Evolutionary conservation across 2,113 vertebrate genomes (phyloP).

Genomic region (Alectura lathami): DNA sequence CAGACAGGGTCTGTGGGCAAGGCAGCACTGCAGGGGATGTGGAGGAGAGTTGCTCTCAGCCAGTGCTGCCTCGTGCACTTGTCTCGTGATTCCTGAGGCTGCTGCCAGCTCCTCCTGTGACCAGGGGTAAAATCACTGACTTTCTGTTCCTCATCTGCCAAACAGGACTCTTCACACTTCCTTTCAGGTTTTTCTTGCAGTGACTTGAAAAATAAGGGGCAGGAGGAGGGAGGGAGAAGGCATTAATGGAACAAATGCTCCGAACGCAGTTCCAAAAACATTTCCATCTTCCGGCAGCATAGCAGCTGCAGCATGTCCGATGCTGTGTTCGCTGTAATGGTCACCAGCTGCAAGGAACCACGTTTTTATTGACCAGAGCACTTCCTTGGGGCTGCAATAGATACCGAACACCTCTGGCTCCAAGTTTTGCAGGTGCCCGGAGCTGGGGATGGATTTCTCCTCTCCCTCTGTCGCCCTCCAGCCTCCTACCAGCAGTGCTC

Average conservation of each 20-base stretch:
- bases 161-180: neutral
- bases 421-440: constrained; percentile 30
- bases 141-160: neutral
- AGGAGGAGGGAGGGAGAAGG: constrained; percentile 11
- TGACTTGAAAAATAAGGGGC: neutral
- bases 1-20: neutral
- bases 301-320: constrained; percentile 56
- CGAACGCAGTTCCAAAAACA: constrained; percentile 7
- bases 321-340: neutral
- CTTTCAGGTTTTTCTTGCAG: neutral
- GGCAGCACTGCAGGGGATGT: neutral
- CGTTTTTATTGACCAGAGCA: constrained; percentile 43
- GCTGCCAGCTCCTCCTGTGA: neutral
- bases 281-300: constrained; percentile 46
- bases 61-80: neutral
- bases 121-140: neutral
- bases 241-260: constrained; percentile 46
- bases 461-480: neutral
- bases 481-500: neutral
- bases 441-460: neutral
- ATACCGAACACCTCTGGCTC: constrained; percentile 47
- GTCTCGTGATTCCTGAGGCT: neutral
- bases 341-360: constrained; percentile 54
- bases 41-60: neutral
- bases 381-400: constrained; percentile 27